Conservation (phyloP, 2,113 vertebrate genomes). For the Dipodomys ordii region DNA sequence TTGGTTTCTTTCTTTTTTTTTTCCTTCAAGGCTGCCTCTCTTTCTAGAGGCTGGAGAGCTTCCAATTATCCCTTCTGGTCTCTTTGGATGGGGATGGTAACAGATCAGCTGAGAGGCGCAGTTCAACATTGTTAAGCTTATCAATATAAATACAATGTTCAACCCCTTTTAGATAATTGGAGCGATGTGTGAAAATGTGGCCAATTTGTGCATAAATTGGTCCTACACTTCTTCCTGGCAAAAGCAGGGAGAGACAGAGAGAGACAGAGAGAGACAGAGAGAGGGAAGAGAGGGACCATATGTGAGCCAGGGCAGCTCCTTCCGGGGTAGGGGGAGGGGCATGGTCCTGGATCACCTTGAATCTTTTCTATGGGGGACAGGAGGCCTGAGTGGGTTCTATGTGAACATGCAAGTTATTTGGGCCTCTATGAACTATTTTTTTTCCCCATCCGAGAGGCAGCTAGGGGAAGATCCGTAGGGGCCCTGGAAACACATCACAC, state of each 20-base stretch:
- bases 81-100: slow-evolving; percentile 88
- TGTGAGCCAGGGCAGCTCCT: slow-evolving; percentile 79
- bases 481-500: neutral
- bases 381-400: slow-evolving; percentile 76
- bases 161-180: slow-evolving; percentile 89
- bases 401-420: slow-evolving; percentile 48
- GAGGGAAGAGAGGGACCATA: slow-evolving; percentile 74
- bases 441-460: neutral
- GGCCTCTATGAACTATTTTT: neutral
- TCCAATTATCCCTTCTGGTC: slow-evolving; percentile 91
- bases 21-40: slow-evolving; percentile 88
- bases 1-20: neutral
- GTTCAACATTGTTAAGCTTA: slow-evolving; percentile 89
- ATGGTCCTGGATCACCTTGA: slow-evolving; percentile 74
- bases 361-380: slow-evolving; percentile 75
- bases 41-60: slow-evolving; percentile 88
- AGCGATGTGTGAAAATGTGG: slow-evolving; percentile 89
- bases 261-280: slow-evolving; percentile 55
- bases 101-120: slow-evolving; percentile 88
- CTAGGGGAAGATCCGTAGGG: neutral
- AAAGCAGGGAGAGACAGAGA: slow-evolving; percentile 66
- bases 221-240: slow-evolving; percentile 83
- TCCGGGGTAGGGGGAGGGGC: slow-evolving; percentile 45
- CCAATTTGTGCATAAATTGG: slow-evolving; percentile 88
- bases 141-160: slow-evolving; percentile 91